Conservation (phyloP, 2,888 invertebrate genomes). For the Synergus gifuensis region DNA sequence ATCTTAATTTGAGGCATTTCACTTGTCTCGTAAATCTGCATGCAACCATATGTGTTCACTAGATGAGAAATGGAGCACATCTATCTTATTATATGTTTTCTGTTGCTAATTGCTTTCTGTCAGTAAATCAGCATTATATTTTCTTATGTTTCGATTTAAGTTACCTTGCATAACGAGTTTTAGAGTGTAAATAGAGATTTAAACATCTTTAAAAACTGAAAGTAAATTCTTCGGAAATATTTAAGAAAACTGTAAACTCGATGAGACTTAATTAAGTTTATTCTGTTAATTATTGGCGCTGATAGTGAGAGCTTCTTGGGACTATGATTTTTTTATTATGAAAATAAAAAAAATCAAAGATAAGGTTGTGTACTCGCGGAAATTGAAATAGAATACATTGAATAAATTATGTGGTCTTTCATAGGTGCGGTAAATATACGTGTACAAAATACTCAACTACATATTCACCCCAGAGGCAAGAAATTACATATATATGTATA, state of each 20-base stretch:
- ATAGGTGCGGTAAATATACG: neutral
- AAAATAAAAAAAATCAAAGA: neutral
- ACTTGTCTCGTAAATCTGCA: slow-evolving; percentile 40
- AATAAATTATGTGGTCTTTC: neutral
- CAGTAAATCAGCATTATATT: slow-evolving; percentile 33
- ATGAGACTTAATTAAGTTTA: neutral
- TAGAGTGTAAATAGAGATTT: slow-evolving; percentile 1
- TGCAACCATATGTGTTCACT: slow-evolving; percentile 42
- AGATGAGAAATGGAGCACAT: slow-evolving; percentile 41
- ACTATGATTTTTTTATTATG: neutral
- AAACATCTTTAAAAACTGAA: neutral
- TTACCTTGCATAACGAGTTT: neutral
- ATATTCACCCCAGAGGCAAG: neutral
- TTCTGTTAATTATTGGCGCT: too few relatives aligned
- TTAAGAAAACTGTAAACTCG: neutral
- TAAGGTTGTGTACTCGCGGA: neutral
- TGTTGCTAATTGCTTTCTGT: slow-evolving; percentile 35
- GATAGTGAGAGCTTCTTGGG: too few relatives aligned
- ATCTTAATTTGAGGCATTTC: slow-evolving; percentile 41
- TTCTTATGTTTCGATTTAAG: neutral
- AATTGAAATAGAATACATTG: neutral
- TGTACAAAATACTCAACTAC: neutral
- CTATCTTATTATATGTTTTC: slow-evolving; percentile 21
- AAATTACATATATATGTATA: slow-evolving; percentile 1
- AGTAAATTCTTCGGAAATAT: neutral